Base-by-base conservation (phyloP, 2,113 vertebrate genomes). In the Myrmophylax atrothorax region DNA sequence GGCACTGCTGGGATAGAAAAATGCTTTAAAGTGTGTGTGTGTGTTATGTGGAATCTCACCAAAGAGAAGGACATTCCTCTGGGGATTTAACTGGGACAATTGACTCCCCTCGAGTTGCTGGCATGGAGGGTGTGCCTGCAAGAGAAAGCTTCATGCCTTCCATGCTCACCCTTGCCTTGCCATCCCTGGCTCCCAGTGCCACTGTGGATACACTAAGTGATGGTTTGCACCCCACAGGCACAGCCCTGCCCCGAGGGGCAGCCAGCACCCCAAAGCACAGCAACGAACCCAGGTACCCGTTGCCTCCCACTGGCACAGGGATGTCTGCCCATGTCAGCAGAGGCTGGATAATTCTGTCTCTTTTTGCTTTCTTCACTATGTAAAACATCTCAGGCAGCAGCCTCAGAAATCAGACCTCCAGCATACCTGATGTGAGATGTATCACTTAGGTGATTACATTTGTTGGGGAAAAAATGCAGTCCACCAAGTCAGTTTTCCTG, bases 31-130 rank as follows among this genome's bases (percentile, higher is more conserved):
- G 68, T 56, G 55, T 67, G 56, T 76, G 56, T 76, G n/a, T 63
- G 33, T 82, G 24, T 69, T 81, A 63, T 70, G 68, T 92, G 88
- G 83, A 92, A 81, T 66, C 31, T 84, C 80, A 95, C 68, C 73
- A 93, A 91, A 92, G 73, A 46, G 52, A 17, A 92, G 70, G n/a
- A 68, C 40, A 53, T 86, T 92, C 52, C 76, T 84, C 88, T 74
- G n/a, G 75, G 87, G n/a, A 9, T 84, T 94, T 68, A 84, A 62
- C 53, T 47, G 46, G 53, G 80, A 90, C 73, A 92, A 90, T 1
- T 90, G 56, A 44, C 7, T 75, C 72, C 64, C 33, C 6, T 1
- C 0, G 0, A 86, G 83, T 46, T 74, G 35, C 33, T 75, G 38
- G 59, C n/a, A 52, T 12, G 28, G 28, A 85, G 38, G 22, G 15